Evolutionary conservation across 35 echinoderm and acorn worm genomes (phyloP).

Genomic region (Apostichopus japonicus): DNA sequence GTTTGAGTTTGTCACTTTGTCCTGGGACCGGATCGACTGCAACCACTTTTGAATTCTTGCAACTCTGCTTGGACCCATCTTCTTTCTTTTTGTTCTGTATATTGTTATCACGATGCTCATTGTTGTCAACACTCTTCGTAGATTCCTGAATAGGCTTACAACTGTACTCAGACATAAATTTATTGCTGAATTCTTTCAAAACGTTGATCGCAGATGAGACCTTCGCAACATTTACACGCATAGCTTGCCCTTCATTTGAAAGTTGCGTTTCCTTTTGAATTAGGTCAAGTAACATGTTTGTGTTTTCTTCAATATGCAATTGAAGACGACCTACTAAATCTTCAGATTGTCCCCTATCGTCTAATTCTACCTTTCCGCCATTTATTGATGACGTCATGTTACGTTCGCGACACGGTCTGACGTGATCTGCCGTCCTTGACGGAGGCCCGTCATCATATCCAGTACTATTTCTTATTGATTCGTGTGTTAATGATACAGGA

Average conservation of each 20-base stretch:
- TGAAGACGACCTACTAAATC: background rate
- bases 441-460: background rate
- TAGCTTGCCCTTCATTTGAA: background rate
- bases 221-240: background rate
- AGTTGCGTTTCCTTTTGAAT: background rate
- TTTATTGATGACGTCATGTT: background rate
- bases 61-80: background rate
- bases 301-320: background rate
- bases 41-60: background rate
- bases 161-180: background rate
- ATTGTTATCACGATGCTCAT: background rate
- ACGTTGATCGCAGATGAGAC: background rate
- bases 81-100: background rate
- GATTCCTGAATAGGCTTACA: background rate
- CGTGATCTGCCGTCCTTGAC: background rate
- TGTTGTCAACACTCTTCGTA: background rate
- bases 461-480: background rate
- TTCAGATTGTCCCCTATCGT: background rate
- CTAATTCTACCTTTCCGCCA: background rate
- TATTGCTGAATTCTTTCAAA: background rate
- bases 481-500: too few species aligned
- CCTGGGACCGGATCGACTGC: background rate
- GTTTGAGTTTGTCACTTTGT: background rate
- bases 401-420: too few species aligned
- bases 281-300: background rate